A percentile compares a stretch with the other conserved stretches of the same genome.
phyloP scores from a whole-genome alignment of 2,888 invertebrate genomes.

The Mantis religiosa region DNA sequence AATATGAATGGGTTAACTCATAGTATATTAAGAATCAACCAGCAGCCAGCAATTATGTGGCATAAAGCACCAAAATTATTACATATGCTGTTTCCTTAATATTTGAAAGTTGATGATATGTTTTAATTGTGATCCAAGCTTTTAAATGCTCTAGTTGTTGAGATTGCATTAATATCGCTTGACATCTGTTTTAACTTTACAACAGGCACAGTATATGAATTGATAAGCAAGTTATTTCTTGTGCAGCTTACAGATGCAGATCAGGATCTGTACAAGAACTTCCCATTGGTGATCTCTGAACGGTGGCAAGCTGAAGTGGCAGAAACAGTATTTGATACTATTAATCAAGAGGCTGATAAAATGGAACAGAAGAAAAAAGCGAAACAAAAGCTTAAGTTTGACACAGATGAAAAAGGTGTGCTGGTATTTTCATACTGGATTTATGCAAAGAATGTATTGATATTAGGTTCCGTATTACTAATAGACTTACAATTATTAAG shows the following conservation, averaged over 20 bases:
- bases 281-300: constrained; percentile 97
- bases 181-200: neutral
- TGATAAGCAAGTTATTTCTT: neutral
- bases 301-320: constrained; percentile 99
- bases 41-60: too few species aligned
- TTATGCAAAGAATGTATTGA: neutral
- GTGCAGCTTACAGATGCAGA: constrained; percentile 86
- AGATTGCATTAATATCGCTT: neutral
- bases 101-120: too few species aligned
- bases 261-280: constrained; percentile 97
- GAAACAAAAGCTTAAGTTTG: constrained; percentile 92
- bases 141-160: neutral
- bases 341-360: constrained; percentile 96
- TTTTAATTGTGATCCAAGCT: too few species aligned
- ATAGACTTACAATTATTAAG: too few species aligned
- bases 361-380: constrained; percentile 88
- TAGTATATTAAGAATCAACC: too few species aligned
- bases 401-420: constrained; percentile 87
- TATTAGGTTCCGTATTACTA: too few species aligned
- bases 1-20: too few species aligned
- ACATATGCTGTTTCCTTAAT: too few species aligned
- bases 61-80: too few species aligned
- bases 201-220: neutral
- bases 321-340: constrained; percentile 96
- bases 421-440: neutral